These are phyloP conservation scores for Ryuthela nishihirai DNA, from an alignment of 2,888 invertebrate species.

Conservation along the genomic window DNA sequence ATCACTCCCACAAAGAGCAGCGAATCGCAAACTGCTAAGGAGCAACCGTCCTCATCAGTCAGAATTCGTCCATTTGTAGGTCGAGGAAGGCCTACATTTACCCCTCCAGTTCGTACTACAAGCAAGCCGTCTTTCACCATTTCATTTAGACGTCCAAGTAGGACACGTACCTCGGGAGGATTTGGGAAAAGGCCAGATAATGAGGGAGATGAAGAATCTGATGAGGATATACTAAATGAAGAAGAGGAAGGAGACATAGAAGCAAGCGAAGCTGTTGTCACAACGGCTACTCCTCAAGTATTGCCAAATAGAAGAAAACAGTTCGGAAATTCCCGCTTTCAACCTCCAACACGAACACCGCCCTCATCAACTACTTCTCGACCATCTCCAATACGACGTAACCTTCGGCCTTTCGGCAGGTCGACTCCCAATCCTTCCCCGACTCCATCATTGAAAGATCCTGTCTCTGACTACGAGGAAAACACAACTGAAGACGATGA, in stretches of 20 bases:
- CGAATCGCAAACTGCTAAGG: constrained; percentile 8
- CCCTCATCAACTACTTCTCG: constrained; percentile 14
- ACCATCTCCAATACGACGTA: constrained; percentile 5
- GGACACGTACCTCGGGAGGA: constrained; percentile 29
- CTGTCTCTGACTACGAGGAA: constrained; percentile 33
- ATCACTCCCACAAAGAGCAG: constrained; percentile 1
- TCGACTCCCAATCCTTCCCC: constrained; percentile 11
- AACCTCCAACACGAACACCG: constrained; percentile 21
- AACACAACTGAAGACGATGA: constrained; percentile 38
- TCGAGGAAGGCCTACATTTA: constrained; percentile 20
- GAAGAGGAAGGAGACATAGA: constrained; percentile 35
- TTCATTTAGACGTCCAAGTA: constrained; percentile 30
- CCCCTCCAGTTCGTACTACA: constrained; percentile 6
- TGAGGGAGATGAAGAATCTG: constrained; percentile 25
- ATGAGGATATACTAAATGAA: constrained; percentile 27
- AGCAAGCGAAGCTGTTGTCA: constrained; percentile 37
- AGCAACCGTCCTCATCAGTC: constrained; percentile 23
- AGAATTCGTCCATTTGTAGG: constrained; percentile 33
- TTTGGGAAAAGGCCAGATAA: constrained; percentile 35
- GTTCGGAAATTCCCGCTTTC: constrained; percentile 23
- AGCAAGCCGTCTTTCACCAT: constrained; percentile 27
- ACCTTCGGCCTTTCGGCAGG: constrained; percentile 29
- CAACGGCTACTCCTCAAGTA: constrained; percentile 30
- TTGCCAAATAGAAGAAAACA: constrained; percentile 19
- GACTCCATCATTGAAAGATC: constrained; percentile 30